These are phyloP conservation scores for Plutomurus gul DNA, from an alignment of 1,140 invertebrate species.

Conservation along the genomic window DNA sequence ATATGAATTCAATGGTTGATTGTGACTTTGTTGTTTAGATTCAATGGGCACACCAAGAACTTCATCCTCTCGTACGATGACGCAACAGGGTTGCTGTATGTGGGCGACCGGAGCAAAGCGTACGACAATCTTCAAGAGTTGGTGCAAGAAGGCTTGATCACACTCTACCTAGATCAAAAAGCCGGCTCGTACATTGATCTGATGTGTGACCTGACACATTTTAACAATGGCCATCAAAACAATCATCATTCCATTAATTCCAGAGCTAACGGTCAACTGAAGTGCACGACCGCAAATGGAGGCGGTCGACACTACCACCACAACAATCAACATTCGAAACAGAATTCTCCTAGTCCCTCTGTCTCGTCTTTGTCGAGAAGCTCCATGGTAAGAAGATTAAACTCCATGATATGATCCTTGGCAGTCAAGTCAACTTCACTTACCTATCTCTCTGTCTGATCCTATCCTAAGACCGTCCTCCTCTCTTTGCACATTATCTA, in stretches of 20 bases:
- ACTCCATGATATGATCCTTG: neutral
- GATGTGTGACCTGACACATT: slow-evolving; percentile 59
- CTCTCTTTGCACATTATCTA: too few relatives aligned
- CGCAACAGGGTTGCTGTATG: slow-evolving; percentile 47
- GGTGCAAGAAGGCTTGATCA: slow-evolving; percentile 88
- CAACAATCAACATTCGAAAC: slow-evolving; percentile 14
- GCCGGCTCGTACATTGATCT: slow-evolving; percentile 64
- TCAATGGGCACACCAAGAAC: slow-evolving; percentile 51
- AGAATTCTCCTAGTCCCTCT: slow-evolving; percentile 50
- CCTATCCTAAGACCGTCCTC: neutral
- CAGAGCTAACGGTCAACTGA: slow-evolving; percentile 13
- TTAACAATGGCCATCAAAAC: slow-evolving; percentile 42
- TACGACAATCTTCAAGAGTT: slow-evolving; percentile 78
- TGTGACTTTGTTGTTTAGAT: slow-evolving; percentile 38
- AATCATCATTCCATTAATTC: slow-evolving; percentile 33
- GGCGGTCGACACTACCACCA: neutral
- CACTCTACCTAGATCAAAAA: slow-evolving; percentile 61
- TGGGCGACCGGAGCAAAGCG: slow-evolving; percentile 77
- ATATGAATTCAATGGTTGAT: neutral
- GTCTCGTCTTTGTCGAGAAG: slow-evolving; percentile 44
- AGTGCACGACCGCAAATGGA: slow-evolving; percentile 9
- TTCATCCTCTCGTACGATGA: slow-evolving; percentile 50
- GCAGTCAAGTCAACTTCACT: neutral
- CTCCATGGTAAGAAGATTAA: slow-evolving; percentile 45
- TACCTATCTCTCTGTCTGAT: neutral